Percentiles rank a stretch among this genome's conserved stretches.
Conservation (phyloP, 2,113 vertebrate species). For the Rhynchopsitta pachyrhyncha region DNA sequence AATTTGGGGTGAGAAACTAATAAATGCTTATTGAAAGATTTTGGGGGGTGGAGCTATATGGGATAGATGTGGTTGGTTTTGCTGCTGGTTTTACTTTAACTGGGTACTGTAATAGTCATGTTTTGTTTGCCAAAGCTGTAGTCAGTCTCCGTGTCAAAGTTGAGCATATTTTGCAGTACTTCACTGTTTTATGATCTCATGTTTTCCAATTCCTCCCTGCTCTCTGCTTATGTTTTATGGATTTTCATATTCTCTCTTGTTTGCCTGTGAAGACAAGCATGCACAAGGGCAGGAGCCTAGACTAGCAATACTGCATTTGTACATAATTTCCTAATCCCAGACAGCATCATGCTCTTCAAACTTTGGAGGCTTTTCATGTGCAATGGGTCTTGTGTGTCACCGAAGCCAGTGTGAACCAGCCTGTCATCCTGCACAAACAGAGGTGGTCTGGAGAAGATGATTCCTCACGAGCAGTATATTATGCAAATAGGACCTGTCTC, state of each 20-base stretch:
- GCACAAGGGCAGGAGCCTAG: not conserved
- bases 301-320: not conserved
- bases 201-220: not conserved
- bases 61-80: not conserved
- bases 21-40: not conserved
- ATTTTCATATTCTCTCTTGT: not conserved
- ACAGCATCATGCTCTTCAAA: not conserved
- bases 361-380: fast-evolving
- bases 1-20: not conserved
- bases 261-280: not conserved
- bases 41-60: not conserved
- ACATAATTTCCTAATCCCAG: not conserved
- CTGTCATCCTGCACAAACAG: not conserved
- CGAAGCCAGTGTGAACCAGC: not conserved
- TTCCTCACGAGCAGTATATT: not conserved
- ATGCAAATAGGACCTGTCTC: not conserved
- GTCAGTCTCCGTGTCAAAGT: not conserved
- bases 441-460: not conserved
- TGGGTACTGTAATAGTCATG: not conserved
- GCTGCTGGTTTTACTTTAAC: not conserved
- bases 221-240: not conserved
- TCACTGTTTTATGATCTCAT: not conserved
- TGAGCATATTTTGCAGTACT: not conserved
- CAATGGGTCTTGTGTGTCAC: not conserved
- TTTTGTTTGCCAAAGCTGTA: not conserved